Evolutionary conservation across 2,888 invertebrate genomes (phyloP).

Genomic region (Chymomyza procnemis): DNA sequence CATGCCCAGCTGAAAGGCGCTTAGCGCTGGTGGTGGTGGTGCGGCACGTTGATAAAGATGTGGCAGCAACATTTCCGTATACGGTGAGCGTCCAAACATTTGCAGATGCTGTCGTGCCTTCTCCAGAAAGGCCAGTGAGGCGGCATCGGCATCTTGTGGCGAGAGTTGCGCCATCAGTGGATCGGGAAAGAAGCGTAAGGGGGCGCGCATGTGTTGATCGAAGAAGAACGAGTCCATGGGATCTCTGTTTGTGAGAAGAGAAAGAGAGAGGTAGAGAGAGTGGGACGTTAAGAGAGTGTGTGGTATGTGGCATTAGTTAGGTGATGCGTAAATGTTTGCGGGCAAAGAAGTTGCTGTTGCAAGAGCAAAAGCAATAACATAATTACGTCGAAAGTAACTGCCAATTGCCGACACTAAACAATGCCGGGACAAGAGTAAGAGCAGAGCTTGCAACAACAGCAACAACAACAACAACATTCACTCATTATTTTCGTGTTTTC

Average conservation of each 20-base stretch:
- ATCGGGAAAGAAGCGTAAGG: constrained; percentile 78
- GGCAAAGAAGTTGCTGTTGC: constrained; percentile 2
- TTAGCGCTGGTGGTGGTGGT: constrained; percentile 68
- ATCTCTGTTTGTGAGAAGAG: constrained; percentile 68
- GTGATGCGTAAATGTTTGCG: constrained; percentile 1
- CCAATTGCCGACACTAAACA: constrained; percentile 63
- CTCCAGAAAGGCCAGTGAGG: constrained; percentile 77
- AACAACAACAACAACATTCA: constrained; percentile 62
- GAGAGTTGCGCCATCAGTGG: constrained; percentile 78
- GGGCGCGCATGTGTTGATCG: constrained; percentile 78
- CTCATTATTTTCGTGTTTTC: constrained; percentile 78
- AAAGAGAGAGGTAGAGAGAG: constrained; percentile 9
- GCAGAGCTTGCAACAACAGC: constrained; percentile 32
- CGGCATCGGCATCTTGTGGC: constrained; percentile 78
- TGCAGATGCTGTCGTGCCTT: constrained; percentile 79
- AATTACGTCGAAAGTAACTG: constrained; percentile 65
- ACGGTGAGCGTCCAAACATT: constrained; percentile 79
- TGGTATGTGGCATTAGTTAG: neutral
- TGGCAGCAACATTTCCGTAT: constrained; percentile 78
- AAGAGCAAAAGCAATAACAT: constrained; percentile 60
- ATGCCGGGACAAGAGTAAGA: constrained; percentile 5
- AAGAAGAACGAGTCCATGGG: constrained; percentile 78
- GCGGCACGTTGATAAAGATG: constrained; percentile 78
- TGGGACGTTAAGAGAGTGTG: constrained; percentile 3
- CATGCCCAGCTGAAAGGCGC: constrained; percentile 78